phyloP scores from a whole-genome alignment of 2,888 invertebrate species.

The Halocaridina rubra region DNA sequence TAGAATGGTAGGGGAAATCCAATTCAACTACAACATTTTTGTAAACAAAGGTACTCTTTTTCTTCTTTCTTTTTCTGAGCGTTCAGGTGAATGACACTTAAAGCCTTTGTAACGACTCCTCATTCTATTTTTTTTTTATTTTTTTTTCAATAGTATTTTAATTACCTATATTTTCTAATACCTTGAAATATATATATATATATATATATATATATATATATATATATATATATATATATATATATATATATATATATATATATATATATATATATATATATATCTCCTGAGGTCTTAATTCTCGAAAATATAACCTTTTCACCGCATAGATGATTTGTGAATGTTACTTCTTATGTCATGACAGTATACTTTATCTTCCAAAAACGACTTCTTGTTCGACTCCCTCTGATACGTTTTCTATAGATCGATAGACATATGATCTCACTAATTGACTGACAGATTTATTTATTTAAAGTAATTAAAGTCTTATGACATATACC shows the following conservation, averaged over 20 bases:
- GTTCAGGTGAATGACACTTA: not conserved
- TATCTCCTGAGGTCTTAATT: not conserved
- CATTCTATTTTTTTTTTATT: not conserved
- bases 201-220: slow-evolving; percentile 25
- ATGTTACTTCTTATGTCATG: not conserved
- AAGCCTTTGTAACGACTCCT: not conserved
- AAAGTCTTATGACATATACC: too few species aligned
- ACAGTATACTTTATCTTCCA: not conserved
- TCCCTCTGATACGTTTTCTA: not conserved
- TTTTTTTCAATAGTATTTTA: not conserved
- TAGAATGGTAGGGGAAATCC: too few species aligned
- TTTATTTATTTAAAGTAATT: too few species aligned
- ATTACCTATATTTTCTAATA: slow-evolving; percentile 11
- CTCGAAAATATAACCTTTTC: not conserved
- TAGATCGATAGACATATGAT: not conserved
- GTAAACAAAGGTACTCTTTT: too few species aligned
- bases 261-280: too few species aligned
- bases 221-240: slow-evolving; percentile 19
- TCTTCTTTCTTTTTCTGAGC: not conserved
- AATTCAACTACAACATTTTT: too few species aligned
- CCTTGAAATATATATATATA: slow-evolving; percentile 12
- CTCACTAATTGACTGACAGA: not conserved
- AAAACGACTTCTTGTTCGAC: not conserved
- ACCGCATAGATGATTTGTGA: not conserved
- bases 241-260: not conserved